These are phyloP conservation scores for Papilio dardanus DNA, from an alignment of 1,140 invertebrate species.

Conservation along the genomic window DNA sequence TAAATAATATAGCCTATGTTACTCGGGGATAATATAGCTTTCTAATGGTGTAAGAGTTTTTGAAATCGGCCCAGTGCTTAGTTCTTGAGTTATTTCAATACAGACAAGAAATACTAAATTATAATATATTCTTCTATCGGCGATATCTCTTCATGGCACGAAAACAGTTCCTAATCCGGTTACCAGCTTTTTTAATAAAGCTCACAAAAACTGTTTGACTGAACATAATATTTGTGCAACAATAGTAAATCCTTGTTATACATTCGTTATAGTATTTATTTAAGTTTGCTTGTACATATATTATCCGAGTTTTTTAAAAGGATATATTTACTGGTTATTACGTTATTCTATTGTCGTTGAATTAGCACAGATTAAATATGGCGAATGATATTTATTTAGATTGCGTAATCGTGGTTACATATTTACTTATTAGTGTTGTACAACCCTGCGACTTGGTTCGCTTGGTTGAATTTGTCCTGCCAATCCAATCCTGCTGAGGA, in stretches of 20 bases:
- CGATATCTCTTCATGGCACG: not conserved
- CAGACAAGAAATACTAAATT: too few relatives aligned
- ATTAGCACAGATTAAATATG: not conserved
- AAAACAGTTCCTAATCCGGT: conserved; percentile 7
- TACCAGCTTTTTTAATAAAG: not conserved
- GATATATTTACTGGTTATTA: not conserved
- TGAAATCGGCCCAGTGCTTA: too few relatives aligned
- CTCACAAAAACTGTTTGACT: not conserved
- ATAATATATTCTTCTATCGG: not conserved
- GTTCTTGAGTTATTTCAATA: too few relatives aligned
- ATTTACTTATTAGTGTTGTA: not conserved
- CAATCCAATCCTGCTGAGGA: too few relatives aligned
- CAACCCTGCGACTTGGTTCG: too few relatives aligned
- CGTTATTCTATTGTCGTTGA: not conserved
- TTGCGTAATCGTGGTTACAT: not conserved
- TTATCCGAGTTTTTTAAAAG: not conserved
- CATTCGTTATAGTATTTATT: not conserved
- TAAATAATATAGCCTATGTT: too few relatives aligned
- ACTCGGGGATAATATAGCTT: too few relatives aligned
- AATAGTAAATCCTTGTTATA: not conserved
- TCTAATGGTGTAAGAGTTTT: too few relatives aligned
- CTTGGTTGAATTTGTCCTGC: too few relatives aligned
- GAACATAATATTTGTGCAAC: not conserved
- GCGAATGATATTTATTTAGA: not conserved
- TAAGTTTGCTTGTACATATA: not conserved